phyloP scores from a whole-genome alignment of 2,113 vertebrate species.

The Lynx canadensis region DNA sequence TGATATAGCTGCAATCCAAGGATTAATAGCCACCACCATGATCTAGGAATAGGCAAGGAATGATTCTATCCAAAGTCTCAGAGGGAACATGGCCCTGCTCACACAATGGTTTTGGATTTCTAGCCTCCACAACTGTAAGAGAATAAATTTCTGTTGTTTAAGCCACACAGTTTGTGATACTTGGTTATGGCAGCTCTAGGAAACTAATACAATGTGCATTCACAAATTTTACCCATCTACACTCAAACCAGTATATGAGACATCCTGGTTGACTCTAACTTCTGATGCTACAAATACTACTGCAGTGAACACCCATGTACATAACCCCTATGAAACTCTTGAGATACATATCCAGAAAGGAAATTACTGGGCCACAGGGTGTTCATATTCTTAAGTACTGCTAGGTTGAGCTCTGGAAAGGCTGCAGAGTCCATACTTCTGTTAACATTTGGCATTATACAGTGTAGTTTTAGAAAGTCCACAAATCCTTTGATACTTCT shows the following conservation, averaged over 20 bases:
- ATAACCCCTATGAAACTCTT: not conserved
- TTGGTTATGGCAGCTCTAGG: not conserved
- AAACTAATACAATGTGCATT: not conserved
- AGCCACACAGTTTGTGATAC: not conserved
- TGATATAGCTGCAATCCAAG: not conserved
- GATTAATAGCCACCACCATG: not conserved
- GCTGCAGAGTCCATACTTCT: not conserved
- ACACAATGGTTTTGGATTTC: not conserved
- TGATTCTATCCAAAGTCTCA: not conserved
- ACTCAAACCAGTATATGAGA: not conserved
- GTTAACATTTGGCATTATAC: not conserved
- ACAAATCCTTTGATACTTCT: not conserved
- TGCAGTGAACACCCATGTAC: not conserved
- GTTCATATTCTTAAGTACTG: not conserved
- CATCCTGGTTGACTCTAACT: not conserved
- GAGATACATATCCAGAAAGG: not conserved
- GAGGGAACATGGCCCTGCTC: not conserved
- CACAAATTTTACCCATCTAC: conserved; percentile 7
- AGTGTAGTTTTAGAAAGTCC: not conserved
- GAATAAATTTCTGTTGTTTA: not conserved
- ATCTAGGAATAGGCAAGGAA: conserved; percentile 26
- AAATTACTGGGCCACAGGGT: not conserved
- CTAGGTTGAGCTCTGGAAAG: not conserved
- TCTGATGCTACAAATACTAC: conserved; percentile 1
- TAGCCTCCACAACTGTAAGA: not conserved